These are phyloP conservation scores for Nasua narica DNA, from an alignment of 2,797 vertebrate genomes.

Conservation along the genomic window DNA sequence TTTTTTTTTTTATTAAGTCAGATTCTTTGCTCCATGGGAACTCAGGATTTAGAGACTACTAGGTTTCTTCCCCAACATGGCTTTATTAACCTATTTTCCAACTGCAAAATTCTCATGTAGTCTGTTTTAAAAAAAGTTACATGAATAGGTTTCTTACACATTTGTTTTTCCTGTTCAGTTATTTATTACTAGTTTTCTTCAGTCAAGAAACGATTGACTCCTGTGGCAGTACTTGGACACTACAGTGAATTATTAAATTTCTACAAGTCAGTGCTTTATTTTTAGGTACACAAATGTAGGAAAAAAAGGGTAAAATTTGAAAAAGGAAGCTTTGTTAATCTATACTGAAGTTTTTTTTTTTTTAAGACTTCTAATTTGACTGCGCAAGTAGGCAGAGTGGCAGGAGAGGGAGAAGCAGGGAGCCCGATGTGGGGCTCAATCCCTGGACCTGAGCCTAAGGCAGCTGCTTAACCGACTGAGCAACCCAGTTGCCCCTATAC, in stretches of 20 bases:
- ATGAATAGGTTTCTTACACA: neutral
- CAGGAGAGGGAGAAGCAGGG: too few relatives aligned
- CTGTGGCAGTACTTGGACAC: neutral
- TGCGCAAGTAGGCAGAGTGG: too few relatives aligned
- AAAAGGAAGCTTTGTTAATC: neutral
- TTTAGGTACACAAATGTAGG: neutral
- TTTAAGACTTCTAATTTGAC: too few relatives aligned
- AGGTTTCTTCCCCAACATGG: neutral
- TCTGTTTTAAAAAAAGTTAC: neutral
- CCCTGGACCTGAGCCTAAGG: too few relatives aligned
- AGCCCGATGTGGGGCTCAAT: too few relatives aligned
- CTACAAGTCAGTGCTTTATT: neutral
- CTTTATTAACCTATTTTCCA: constrained; percentile 8
- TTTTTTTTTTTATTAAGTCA: neutral
- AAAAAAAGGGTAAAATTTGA: neutral
- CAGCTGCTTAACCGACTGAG: too few relatives aligned
- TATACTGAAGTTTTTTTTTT: neutral
- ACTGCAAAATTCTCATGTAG: neutral
- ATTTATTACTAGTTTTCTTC: neutral
- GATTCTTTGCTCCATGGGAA: neutral
- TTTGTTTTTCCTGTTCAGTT: neutral
- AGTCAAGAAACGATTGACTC: neutral
- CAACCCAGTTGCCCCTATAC: neutral
- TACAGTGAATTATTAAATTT: neutral
- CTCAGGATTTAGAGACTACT: neutral